phyloP scores from a whole-genome alignment of 2,888 invertebrate species.

The Cyaniris semiargus region DNA sequence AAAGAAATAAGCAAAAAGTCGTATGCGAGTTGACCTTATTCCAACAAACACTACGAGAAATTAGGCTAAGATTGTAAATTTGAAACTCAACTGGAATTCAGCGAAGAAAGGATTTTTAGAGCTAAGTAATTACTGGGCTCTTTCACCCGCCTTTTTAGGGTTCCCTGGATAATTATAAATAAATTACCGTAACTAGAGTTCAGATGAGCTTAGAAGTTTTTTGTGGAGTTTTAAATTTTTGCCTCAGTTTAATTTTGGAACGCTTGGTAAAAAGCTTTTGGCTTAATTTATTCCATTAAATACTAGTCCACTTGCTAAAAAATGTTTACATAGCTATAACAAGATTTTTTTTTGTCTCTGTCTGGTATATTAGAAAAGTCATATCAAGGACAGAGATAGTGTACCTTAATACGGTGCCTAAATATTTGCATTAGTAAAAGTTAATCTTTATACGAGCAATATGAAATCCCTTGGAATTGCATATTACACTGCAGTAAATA shows the following conservation, averaged over 20 bases:
- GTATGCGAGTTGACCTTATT: constrained; percentile 16
- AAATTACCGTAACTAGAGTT: constrained; percentile 25
- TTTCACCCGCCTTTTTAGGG: constrained; percentile 27
- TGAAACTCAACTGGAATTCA: constrained; percentile 23
- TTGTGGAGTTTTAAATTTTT: constrained; percentile 13
- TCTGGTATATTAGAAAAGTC: too few species aligned
- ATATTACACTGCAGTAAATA: too few species aligned
- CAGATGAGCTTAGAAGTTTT: constrained; percentile 25
- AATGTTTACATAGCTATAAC: too few species aligned
- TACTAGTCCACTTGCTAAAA: not conserved
- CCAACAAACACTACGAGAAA: constrained; percentile 16
- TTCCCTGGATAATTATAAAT: constrained; percentile 30
- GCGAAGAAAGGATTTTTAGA: constrained; percentile 23
- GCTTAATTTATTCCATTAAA: not conserved
- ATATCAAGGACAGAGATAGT: too few species aligned
- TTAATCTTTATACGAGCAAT: too few species aligned
- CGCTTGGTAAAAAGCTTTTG: not conserved
- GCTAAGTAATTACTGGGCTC: constrained; percentile 29
- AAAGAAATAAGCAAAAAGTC: not conserved
- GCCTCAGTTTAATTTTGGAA: not conserved
- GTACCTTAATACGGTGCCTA: too few species aligned
- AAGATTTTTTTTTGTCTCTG: too few species aligned
- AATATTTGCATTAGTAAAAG: too few species aligned
- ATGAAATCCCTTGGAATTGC: too few species aligned
- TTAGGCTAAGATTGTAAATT: constrained; percentile 30